Percentiles rank a stretch among this genome's conserved stretches.
These are phyloP conservation scores for Leucania comma DNA, from an alignment of 2,888 invertebrate genomes.

Conservation along the genomic window DNA sequence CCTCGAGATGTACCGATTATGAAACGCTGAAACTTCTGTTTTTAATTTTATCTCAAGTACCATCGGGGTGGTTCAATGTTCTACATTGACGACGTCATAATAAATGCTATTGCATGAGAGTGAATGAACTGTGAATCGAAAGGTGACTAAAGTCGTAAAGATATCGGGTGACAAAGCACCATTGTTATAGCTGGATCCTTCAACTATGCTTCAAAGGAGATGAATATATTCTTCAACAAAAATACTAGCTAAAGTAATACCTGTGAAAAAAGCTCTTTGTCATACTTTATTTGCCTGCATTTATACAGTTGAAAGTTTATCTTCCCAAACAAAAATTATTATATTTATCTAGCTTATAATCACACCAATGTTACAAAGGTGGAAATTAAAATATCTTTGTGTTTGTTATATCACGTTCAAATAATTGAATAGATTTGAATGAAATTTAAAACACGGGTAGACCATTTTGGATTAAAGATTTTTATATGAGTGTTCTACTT, in stretches of 20 bases:
- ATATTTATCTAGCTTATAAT: not conserved
- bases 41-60: conserved; percentile 68
- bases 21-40: conserved; percentile 75
- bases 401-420: no score
- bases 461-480: no score
- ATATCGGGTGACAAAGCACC: conserved; percentile 50
- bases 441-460: no score
- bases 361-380: no score
- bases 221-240: conserved; percentile 10
- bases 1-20: conserved; percentile 75
- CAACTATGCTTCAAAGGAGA: conserved; percentile 13
- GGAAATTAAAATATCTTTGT: no score
- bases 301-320: conserved; percentile 1
- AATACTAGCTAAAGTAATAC: not conserved
- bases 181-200: conserved; percentile 34
- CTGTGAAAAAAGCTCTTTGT: conserved; percentile 1
- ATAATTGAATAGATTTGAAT: no score
- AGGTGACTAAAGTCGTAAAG: conserved; percentile 60
- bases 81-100: conserved; percentile 56
- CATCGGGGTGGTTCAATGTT: conserved; percentile 59
- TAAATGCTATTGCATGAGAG: conserved; percentile 40
- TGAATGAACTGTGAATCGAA: conserved; percentile 57
- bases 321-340: conserved; percentile 14
- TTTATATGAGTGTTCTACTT: no score
- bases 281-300: not conserved